These are phyloP conservation scores for Xestia sexstrigata DNA, from an alignment of 2,888 invertebrate species.

Conservation along the genomic window DNA sequence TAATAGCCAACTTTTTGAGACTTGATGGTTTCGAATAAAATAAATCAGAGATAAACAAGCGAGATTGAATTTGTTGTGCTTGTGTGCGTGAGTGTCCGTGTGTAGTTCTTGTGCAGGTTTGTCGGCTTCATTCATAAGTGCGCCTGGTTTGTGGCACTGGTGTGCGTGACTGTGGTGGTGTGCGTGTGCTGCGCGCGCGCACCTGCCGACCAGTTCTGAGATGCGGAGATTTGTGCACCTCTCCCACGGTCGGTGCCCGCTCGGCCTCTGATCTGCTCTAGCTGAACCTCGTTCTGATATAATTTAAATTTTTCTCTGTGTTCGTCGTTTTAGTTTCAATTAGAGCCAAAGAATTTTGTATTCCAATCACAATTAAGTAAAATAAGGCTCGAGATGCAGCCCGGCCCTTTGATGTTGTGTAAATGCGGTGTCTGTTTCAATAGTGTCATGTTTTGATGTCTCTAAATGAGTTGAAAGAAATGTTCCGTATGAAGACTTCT, in stretches of 20 bases:
- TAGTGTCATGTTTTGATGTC: conserved; percentile 59
- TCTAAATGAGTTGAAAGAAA: conserved; percentile 57
- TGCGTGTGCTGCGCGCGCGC: conserved; percentile 77
- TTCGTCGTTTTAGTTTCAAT: conserved; percentile 69
- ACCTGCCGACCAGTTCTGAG: conserved; percentile 91
- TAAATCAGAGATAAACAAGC: conserved; percentile 90
- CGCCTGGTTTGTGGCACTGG: conserved; percentile 77
- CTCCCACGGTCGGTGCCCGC: conserved; percentile 90
- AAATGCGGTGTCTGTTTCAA: conserved; percentile 57
- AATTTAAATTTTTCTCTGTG: conserved; percentile 83
- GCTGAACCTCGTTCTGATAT: conserved; percentile 84
- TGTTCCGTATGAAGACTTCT: conserved; percentile 57
- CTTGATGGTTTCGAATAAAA: conserved; percentile 87
- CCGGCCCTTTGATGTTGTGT: conserved; percentile 59
- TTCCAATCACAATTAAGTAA: conserved; percentile 67
- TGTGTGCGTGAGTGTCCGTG: conserved; percentile 70
- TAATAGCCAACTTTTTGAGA: conserved; percentile 87
- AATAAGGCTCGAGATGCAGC: conserved; percentile 51
- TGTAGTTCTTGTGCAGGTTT: conserved; percentile 69
- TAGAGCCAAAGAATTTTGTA: conserved; percentile 62
- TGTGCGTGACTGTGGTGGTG: conserved; percentile 65
- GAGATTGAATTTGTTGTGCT: conserved; percentile 78
- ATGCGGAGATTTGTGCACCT: conserved; percentile 90
- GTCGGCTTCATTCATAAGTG: conserved; percentile 89
- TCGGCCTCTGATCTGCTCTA: conserved; percentile 84